phyloP scores from a whole-genome alignment of 2,113 vertebrate genomes.

The Willisornis vidua region DNA sequence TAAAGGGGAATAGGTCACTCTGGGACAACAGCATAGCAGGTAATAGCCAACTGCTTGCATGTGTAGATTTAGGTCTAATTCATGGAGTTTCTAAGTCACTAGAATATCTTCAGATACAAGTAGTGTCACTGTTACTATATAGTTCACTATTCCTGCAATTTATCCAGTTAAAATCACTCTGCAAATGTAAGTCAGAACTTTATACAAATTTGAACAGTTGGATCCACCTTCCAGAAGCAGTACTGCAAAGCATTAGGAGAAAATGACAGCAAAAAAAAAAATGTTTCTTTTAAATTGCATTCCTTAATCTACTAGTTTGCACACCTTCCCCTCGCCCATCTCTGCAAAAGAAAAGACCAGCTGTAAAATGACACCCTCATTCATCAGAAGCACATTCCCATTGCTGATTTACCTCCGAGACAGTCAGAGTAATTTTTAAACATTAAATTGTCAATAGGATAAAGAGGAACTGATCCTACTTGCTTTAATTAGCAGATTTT shows the following conservation, averaged over 20 bases:
- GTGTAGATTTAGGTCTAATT: background rate
- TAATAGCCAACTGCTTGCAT: background rate
- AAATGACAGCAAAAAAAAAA: background rate
- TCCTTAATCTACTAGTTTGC: background rate
- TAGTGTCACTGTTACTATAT: background rate
- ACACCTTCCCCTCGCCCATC: background rate
- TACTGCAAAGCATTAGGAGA: background rate
- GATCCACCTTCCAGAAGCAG: background rate
- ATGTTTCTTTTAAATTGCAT: background rate
- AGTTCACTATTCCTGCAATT: background rate
- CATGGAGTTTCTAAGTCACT: background rate
- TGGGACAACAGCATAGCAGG: background rate
- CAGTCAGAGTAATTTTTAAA: constrained; percentile 31
- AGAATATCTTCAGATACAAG: background rate
- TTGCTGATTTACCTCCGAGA: background rate
- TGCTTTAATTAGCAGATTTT: background rate
- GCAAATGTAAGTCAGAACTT: background rate
- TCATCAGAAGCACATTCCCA: background rate
- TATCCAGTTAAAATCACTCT: background rate
- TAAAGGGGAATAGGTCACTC: background rate
- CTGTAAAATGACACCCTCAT: background rate
- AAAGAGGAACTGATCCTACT: constrained; percentile 15
- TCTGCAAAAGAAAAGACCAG: background rate
- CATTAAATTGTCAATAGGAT: constrained; percentile 32
- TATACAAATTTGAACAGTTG: background rate